Conservation (phyloP, 2,113 vertebrate species). For the Passer domesticus region DNA sequence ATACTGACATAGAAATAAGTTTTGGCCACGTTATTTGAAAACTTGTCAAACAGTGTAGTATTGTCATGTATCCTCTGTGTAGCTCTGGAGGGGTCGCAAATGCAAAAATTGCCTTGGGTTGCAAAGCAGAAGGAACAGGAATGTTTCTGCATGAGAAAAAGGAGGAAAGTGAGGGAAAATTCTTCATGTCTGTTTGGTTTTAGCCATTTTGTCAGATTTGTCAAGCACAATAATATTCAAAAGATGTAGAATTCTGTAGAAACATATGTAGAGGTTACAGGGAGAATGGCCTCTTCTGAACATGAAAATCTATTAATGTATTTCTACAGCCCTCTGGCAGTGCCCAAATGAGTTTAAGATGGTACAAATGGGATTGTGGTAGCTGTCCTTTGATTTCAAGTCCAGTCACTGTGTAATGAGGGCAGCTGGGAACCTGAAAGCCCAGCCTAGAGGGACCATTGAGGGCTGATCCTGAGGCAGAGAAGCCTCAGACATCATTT, state of each 20-base stretch:
- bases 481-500: not conserved
- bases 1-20: not conserved
- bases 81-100: not conserved
- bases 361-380: not conserved
- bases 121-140: not conserved
- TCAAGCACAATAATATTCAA: not conserved
- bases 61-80: not conserved
- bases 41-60: not conserved
- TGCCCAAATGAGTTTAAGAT: not conserved
- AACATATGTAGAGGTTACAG: not conserved
- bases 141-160: not conserved
- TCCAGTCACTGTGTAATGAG: not conserved
- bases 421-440: not conserved
- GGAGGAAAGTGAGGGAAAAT: not conserved
- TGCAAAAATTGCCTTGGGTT: not conserved
- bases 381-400: not conserved
- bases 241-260: not conserved
- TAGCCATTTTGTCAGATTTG: not conserved
- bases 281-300: not conserved
- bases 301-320: not conserved
- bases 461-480: not conserved
- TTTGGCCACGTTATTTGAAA: accelerated
- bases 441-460: not conserved
- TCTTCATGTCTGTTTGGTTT: not conserved
- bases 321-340: not conserved